phyloP scores from a whole-genome alignment of 2,113 vertebrate genomes.

The Pholis gunnellus region DNA sequence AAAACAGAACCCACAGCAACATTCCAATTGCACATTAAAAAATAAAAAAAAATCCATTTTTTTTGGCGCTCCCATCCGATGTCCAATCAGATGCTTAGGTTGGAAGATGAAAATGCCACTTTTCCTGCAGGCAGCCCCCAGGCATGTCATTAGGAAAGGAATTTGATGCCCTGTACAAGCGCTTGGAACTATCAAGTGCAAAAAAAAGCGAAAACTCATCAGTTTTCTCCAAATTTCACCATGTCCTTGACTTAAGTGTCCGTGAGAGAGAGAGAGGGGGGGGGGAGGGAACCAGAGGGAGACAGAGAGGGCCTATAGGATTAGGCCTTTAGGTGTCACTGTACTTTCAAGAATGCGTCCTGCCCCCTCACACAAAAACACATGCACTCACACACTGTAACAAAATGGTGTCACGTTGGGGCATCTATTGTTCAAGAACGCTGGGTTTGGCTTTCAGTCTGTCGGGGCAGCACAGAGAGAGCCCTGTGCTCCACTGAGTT shows the following conservation, averaged over 20 bases:
- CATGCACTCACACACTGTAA: slow-evolving; percentile 60
- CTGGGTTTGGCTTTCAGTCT: slow-evolving; percentile 62
- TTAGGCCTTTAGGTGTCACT: slow-evolving; percentile 99
- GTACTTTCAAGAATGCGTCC: slow-evolving; percentile 93
- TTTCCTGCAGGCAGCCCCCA: slow-evolving; percentile 94
- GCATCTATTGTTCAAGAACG: slow-evolving; percentile 77
- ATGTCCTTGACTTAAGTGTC: slow-evolving; percentile 91
- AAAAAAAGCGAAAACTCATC: slow-evolving; percentile 96
- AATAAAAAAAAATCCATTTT: slow-evolving; percentile 37
- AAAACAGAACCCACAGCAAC: slow-evolving; percentile 19
- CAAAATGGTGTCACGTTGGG: slow-evolving; percentile 81
- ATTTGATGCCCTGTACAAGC: slow-evolving; percentile 93
- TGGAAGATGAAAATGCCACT: slow-evolving; percentile 96
- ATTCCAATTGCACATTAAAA: slow-evolving; percentile 34
- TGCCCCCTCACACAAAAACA: slow-evolving; percentile 55
- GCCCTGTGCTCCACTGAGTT: slow-evolving; percentile 64
- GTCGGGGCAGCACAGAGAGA: slow-evolving; percentile 61
- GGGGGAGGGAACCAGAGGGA: slow-evolving; percentile 45
- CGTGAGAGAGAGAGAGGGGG: slow-evolving; percentile 44
- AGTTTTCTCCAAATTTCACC: slow-evolving; percentile 88
- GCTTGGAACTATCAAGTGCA: slow-evolving; percentile 94
- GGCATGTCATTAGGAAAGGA: slow-evolving; percentile 97
- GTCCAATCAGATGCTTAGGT: slow-evolving; percentile 81
- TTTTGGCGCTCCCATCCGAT: slow-evolving; percentile 37
- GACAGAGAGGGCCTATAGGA: slow-evolving; percentile 81